Percentiles rank a stretch among this genome's conserved stretches.
Conservation (phyloP, 35 echinoderm and acorn worm species). For the Strongylocentrotus purpuratus region DNA sequence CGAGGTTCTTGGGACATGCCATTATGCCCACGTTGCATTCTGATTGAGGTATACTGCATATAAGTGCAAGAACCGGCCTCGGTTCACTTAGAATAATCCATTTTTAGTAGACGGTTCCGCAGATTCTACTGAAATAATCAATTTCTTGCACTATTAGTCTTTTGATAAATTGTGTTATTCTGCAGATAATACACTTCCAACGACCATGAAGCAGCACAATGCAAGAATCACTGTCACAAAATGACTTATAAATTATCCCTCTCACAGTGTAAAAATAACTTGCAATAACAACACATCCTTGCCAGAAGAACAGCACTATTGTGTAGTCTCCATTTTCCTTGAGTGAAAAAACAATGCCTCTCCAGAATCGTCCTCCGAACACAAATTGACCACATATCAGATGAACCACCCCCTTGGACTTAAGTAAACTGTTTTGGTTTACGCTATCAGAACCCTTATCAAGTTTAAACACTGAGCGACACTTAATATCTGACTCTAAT, state of each 20-base stretch:
- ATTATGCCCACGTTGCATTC: background rate
- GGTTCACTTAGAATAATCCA: background rate
- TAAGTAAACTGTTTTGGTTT: background rate
- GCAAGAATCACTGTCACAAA: background rate
- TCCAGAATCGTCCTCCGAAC: background rate
- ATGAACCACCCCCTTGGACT: background rate
- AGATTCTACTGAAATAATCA: background rate
- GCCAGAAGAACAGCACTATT: background rate
- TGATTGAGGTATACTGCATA: background rate
- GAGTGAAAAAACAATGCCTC: background rate
- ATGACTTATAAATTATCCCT: background rate
- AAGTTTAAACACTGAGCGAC: background rate
- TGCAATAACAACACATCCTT: background rate
- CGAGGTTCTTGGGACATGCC: background rate
- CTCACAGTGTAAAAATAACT: background rate
- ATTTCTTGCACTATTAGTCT: background rate
- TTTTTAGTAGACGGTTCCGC: background rate
- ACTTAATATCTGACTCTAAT: conserved; percentile 30
- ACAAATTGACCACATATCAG: background rate
- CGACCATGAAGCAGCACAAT: background rate
- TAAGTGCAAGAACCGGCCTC: background rate
- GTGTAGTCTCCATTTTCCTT: background rate
- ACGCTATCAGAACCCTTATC: background rate
- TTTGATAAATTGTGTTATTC: background rate
- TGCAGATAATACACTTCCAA: background rate